Evolutionary conservation across 53 echinoderm and acorn worm species (phyloP), one percentile per base, ranked within the genome.

Genomic region (Crossaster papposus): DNA sequence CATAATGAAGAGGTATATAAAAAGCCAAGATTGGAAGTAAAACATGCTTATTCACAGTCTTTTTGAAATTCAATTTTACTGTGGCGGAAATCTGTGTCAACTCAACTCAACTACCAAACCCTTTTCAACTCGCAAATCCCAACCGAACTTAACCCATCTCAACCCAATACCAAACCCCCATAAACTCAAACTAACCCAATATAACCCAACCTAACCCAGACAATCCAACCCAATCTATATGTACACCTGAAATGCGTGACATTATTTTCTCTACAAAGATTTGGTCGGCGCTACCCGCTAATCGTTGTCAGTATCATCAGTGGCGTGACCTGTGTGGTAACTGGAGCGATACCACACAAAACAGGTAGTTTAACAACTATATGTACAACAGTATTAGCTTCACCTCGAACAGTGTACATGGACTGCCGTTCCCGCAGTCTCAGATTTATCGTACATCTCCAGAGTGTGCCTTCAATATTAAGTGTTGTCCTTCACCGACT

Each of bases 291-390:
- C 17, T 58, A 64, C 12, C 87, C 87, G 33, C 54, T 87, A 0
- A 87, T 87, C 10, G 0, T 36, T 36, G 54, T 15, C 87, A 77
- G 54, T 50, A 0, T 54, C 13, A n/a, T 87, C 35, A 38, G 87
- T 58, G 87, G 87, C 17, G 55, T 77, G 62, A 51, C 77, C 4
- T 87, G 87, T 30, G 77, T 87, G 36, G 8, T 87, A 33, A 77
- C 87, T 33, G 87, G 87, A 36, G 62, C 35, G 33, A 35, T 87
- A 76, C 87, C 87, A n/a, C 30, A 30, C 0, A 3, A 26, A 63
- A 55, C 77, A 51, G 87, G 87, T 87, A 36, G 34, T 22, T 17
- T 20, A 13, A 37, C 22, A 36, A 20, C 4, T 34, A 1, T 4
- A 74, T 74, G 2, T 12, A 58, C 17, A n/a, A n/a, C n/a, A n/a